Evolutionary conservation across 1,140 invertebrate genomes (phyloP).

Genomic region (Maniola jurtina): DNA sequence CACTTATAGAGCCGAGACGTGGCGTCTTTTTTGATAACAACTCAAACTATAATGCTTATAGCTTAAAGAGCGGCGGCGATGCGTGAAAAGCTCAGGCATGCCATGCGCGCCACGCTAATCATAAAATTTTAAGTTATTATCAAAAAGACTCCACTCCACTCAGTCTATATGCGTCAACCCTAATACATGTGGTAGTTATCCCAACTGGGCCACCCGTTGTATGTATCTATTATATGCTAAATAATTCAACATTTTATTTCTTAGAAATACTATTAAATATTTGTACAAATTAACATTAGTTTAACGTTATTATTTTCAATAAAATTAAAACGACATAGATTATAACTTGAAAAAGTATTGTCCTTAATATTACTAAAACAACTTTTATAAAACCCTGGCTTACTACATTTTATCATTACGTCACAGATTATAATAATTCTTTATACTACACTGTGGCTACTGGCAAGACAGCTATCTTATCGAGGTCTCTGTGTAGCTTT

Average conservation of each 20-base stretch:
- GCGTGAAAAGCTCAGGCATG: too few relatives aligned
- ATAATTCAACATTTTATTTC: conserved; percentile 6
- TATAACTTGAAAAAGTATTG: conserved; percentile 25
- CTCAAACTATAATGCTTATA: too few relatives aligned
- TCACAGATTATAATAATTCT: conserved; percentile 15
- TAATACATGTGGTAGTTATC: too few relatives aligned
- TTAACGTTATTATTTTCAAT: conserved; percentile 2
- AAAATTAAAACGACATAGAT: conserved; percentile 19
- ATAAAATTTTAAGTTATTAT: too few relatives aligned
- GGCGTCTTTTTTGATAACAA: too few relatives aligned
- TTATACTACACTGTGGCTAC: conserved; percentile 13
- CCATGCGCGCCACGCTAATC: too few relatives aligned
- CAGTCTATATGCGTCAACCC: too few relatives aligned
- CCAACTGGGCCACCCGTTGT: too few relatives aligned
- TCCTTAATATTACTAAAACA: conserved; percentile 31
- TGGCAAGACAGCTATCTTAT: conserved; percentile 64
- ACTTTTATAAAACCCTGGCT: conserved; percentile 41
- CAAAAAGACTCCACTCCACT: too few relatives aligned
- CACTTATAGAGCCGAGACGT: too few relatives aligned
- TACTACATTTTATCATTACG: conserved; percentile 33
- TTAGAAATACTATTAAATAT: conserved; percentile 8
- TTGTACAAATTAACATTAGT: conserved; percentile 9
- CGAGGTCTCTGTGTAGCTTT: conserved; percentile 55
- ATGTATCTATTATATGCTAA: neutral
- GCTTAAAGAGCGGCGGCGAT: too few relatives aligned